phyloP scores from a whole-genome alignment of 2,113 vertebrate genomes.

The Carassius carassius region DNA sequence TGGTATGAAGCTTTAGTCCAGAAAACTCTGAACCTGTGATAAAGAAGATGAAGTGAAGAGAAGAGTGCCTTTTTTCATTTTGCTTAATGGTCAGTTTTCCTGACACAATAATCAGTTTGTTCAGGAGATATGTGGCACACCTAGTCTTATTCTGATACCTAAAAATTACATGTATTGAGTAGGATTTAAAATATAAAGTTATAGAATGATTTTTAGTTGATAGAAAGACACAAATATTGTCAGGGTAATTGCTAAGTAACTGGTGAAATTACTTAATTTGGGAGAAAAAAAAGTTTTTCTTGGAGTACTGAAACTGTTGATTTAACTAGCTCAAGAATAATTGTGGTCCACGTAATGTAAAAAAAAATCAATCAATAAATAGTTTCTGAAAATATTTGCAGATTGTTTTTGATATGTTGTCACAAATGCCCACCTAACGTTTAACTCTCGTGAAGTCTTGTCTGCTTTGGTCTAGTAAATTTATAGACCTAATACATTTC shows the following conservation, averaged over 20 bases:
- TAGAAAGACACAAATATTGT: not conserved
- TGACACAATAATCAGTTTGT: not conserved
- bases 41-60: slow-evolving; percentile 47
- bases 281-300: too few species aligned
- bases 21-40: slow-evolving; percentile 37
- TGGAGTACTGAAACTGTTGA: not conserved
- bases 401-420: not conserved
- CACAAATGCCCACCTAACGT: not conserved
- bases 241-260: not conserved
- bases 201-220: not conserved
- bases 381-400: not conserved
- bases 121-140: not conserved
- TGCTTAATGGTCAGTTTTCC: not conserved
- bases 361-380: not conserved
- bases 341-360: not conserved
- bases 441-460: not conserved
- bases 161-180: not conserved
- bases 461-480: not conserved
- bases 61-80: not conserved
- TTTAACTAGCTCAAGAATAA: not conserved
- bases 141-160: not conserved
- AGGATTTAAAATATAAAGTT: not conserved
- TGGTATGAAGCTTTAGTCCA: slow-evolving; percentile 66
- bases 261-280: not conserved
- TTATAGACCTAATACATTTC: not conserved